A percentile compares a stretch with the other conserved stretches of the same genome.
These are phyloP conservation scores for Homarus americanus DNA, from an alignment of 1,140 invertebrate species.

Conservation along the genomic window DNA sequence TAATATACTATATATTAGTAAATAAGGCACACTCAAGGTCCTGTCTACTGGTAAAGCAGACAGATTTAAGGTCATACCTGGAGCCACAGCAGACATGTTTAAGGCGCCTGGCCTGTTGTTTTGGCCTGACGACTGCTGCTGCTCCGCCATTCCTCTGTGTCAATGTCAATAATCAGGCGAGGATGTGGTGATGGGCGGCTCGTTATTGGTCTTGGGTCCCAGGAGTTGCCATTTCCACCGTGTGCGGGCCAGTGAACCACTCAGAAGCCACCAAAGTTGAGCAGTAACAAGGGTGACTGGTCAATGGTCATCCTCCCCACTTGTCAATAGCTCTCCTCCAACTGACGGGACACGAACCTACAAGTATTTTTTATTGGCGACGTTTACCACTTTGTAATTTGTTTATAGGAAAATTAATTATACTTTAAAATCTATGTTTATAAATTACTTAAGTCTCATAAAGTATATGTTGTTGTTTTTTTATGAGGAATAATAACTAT, in stretches of 20 bases:
- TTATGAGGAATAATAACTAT: no score
- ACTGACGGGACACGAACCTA: neutral
- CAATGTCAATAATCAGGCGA: slow-evolving; percentile 11
- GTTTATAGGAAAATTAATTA: neutral
- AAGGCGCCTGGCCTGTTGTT: slow-evolving; percentile 38
- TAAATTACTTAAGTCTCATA: no score
- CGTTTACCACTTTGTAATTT: neutral
- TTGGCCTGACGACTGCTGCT: slow-evolving; percentile 25
- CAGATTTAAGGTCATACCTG: neutral
- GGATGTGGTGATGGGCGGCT: neutral
- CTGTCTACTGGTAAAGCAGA: neutral
- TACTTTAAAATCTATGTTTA: neutral
- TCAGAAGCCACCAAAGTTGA: slow-evolving; percentile 7
- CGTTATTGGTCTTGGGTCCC: neutral
- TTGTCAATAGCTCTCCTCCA: slow-evolving; percentile 51
- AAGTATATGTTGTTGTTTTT: no score
- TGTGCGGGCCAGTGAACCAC: neutral
- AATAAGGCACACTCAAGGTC: neutral
- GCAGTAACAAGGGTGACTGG: neutral
- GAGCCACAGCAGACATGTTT: slow-evolving; percentile 26
- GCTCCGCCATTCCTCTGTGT: slow-evolving; percentile 60
- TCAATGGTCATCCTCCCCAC: slow-evolving; percentile 22
- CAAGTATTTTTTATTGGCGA: slow-evolving; percentile 6
- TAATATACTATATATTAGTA: no score
- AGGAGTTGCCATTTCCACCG: slow-evolving; percentile 45